Evolutionary conservation across 2,797 vertebrate genomes (phyloP).

Genomic region (Chaenodraco wilsoni): DNA sequence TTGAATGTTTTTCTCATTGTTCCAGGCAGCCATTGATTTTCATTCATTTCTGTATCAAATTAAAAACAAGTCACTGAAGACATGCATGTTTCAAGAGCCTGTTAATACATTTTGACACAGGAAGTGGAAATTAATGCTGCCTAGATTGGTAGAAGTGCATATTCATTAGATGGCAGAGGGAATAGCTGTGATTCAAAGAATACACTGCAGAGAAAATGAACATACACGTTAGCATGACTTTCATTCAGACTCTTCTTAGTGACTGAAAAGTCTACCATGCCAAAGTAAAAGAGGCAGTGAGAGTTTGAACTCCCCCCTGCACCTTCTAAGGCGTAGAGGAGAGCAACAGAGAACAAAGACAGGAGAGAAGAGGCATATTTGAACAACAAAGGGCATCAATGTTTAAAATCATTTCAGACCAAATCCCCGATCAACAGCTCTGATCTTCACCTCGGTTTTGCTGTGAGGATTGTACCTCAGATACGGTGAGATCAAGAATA

Average conservation of each 20-base stretch:
- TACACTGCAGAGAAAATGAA: background rate
- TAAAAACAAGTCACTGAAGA: background rate
- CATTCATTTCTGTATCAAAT: background rate
- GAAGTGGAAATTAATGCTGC: background rate
- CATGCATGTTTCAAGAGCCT: background rate
- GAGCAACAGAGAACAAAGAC: slow-evolving; percentile 28
- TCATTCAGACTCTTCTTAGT: slow-evolving; percentile 5
- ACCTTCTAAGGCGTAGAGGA: slow-evolving; percentile 31
- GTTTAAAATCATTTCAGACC: slow-evolving; percentile 60
- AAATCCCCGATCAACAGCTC: slow-evolving; percentile 49
- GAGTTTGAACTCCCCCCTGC: slow-evolving; percentile 13
- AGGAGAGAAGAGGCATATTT: slow-evolving; percentile 37
- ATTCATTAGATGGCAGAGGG: background rate
- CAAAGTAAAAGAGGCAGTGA: slow-evolving; percentile 31
- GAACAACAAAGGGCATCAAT: slow-evolving; percentile 62
- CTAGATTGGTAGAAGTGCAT: background rate
- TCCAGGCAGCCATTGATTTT: background rate
- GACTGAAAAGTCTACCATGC: slow-evolving; percentile 11
- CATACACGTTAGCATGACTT: background rate
- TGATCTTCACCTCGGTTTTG: slow-evolving; percentile 33
- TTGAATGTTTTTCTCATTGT: background rate
- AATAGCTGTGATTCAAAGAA: background rate
- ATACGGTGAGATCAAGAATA: slow-evolving; percentile 21
- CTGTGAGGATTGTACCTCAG: slow-evolving; percentile 27
- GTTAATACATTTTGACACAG: background rate